Evolutionary conservation across 2,888 invertebrate species (phyloP), one percentile per base, ranked within the genome.

Genomic region (Scaptomyza flava): DNA sequence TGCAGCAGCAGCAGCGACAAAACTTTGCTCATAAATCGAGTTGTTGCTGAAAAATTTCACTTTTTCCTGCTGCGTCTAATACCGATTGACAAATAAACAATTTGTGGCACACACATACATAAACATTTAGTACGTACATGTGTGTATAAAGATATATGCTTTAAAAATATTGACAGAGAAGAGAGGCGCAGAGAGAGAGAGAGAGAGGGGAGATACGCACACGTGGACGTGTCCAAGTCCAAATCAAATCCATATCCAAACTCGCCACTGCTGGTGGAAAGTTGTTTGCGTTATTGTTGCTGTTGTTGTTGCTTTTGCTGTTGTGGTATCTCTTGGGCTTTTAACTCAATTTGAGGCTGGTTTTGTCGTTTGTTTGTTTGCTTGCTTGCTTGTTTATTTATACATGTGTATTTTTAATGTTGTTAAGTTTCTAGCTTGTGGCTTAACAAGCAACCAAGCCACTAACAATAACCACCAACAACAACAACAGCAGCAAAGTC

Each of bases 81-180:
- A 72, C 71, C 80, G 73, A 82, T 84, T 82, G 82, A 82, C 78
- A 84, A 81, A 81, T 82, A 82, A 84, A 84, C 84, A 79, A 83
- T 81, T 83, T 81, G 76, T 80, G 78, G 67, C 68, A 72, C 43
- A 65, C 61, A 77, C 68, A 59, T 31, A 33, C 30, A 62, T 46
- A n/a, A n/a, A n/a, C n/a, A n/a, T n/a, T n/a, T n/a, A 2, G 43
- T 7, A 41, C 5, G 33, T 33, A 54, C 31, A 8, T 50, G 12
- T 54, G 20, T 54, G 12, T 41, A n/a, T 43, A 53, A 41, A 72
- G 36, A 50, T 46, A 50, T 48, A 48, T 53, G 59, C 50, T 58
- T 54, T 6, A 53, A 42, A 63, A 62, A 59, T 52, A 31, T 31
- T 31, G 31, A 31, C 31, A 43, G 54, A 54, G 60, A 51, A 51